Evolutionary conservation across 2,888 invertebrate species (phyloP).

Genomic region (Platycnemis pennipes): DNA sequence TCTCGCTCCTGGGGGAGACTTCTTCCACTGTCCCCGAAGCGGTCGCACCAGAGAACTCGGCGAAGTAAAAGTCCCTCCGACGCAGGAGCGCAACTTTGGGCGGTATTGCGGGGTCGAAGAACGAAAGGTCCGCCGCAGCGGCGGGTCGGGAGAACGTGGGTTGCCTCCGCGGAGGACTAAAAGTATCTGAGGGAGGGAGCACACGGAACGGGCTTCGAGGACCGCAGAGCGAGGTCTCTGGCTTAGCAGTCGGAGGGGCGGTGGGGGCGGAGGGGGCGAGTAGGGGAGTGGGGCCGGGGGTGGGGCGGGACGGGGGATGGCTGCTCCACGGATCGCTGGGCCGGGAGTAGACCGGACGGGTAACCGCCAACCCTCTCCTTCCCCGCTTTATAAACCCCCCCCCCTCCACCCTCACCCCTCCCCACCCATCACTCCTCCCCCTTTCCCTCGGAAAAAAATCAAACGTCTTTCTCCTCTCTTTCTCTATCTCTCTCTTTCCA

Average conservation of each 20-base stretch:
- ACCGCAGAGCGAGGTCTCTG: neutral
- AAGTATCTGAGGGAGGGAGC: slow-evolving; percentile 45
- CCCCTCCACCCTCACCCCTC: neutral
- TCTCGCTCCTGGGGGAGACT: neutral
- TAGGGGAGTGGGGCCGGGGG: neutral
- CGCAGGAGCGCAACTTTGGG: neutral
- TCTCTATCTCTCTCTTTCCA: neutral
- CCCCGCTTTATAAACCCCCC: neutral
- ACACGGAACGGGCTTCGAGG: neutral
- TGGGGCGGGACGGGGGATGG: neutral
- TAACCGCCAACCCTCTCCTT: slow-evolving; percentile 34
- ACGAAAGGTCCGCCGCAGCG: no score
- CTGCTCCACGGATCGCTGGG: slow-evolving; percentile 61
- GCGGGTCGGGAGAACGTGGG: slow-evolving; percentile 1
- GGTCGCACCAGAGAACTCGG: neutral
- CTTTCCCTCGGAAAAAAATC: neutral
- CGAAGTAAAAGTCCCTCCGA: neutral
- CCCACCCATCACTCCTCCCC: neutral
- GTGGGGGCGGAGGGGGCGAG: neutral
- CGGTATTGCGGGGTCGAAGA: neutral
- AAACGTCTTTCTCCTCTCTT: neutral
- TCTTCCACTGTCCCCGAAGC: neutral
- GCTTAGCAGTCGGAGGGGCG: neutral
- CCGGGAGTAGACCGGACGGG: slow-evolving; percentile 54
- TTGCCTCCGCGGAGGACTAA: slow-evolving; percentile 46